Percentiles rank a stretch among this genome's conserved stretches.
Conservation (phyloP, 2,888 invertebrate species). For the Danaus chrysippus region DNA sequence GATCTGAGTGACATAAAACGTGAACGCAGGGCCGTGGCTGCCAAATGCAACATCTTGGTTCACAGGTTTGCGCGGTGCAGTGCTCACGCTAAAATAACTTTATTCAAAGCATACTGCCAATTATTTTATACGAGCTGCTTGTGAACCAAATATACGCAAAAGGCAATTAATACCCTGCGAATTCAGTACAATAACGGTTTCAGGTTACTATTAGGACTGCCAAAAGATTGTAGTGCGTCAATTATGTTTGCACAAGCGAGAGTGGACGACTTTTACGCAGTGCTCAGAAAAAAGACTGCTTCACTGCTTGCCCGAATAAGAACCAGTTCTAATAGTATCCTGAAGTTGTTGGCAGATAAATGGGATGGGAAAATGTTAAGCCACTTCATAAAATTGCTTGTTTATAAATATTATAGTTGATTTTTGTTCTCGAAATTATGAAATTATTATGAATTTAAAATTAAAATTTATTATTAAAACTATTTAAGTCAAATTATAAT, state of each 20-base stretch:
- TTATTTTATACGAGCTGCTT: neutral
- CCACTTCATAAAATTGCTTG: no score
- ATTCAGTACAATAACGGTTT: constrained; percentile 11
- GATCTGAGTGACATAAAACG: no score
- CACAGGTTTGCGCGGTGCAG: neutral
- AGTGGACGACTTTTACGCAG: neutral
- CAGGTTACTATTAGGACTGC: constrained; percentile 5
- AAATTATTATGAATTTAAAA: no score
- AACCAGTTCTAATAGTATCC: no score
- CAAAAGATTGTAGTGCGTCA: constrained; percentile 7
- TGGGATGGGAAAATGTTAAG: no score
- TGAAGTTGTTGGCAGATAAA: no score
- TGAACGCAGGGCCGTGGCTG: no score
- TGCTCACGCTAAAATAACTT: neutral
- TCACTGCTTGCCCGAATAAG: no score
- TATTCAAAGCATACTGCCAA: constrained; percentile 10
- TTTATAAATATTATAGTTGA: no score
- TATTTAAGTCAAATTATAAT: no score
- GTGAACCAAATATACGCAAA: constrained; percentile 6
- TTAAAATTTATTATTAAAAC: no score
- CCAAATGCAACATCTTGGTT: neutral
- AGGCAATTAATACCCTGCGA: neutral
- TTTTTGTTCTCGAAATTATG: no score
- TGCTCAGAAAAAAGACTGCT: neutral
- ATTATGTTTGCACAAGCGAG: constrained; percentile 8